Evolutionary conservation across 2,797 vertebrate genomes (phyloP).

Genomic region (Moxostoma hubbsi): DNA sequence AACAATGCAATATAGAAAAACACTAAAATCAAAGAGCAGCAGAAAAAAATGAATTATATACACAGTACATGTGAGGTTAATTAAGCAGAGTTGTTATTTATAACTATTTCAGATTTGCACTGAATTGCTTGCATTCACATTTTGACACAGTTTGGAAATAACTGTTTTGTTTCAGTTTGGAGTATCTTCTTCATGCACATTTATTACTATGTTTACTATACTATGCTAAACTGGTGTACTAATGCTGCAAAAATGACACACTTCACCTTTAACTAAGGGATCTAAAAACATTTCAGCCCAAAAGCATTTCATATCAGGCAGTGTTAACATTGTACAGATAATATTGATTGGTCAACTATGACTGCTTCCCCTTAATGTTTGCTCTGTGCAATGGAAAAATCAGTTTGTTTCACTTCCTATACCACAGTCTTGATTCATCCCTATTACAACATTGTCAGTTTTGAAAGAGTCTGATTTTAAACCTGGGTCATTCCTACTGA

Average conservation of each 20-base stretch:
- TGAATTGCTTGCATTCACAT: too few species aligned
- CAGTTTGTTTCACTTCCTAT: not conserved
- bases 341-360: not conserved
- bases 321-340: not conserved
- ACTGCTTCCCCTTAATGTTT: not conserved
- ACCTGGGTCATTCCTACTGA: constrained; percentile 16
- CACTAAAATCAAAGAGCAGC: too few species aligned
- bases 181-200: too few species aligned
- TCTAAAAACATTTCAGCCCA: not conserved
- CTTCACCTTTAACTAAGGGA: constrained; percentile 4
- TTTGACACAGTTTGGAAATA: too few species aligned
- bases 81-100: too few species aligned
- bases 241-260: not conserved
- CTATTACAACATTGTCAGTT: not conserved
- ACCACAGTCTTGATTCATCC: not conserved
- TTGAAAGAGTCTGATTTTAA: not conserved
- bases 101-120: too few species aligned
- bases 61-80: too few species aligned
- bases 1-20: too few species aligned
- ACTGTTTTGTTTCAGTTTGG: too few species aligned
- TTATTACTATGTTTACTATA: too few species aligned
- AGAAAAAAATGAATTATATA: too few species aligned
- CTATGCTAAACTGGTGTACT: not conserved
- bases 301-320: not conserved
- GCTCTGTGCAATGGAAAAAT: not conserved